Percentiles rank a stretch among this genome's conserved stretches.
phyloP scores from a whole-genome alignment of 2,797 vertebrate genomes.

The Peromyscus eremicus region DNA sequence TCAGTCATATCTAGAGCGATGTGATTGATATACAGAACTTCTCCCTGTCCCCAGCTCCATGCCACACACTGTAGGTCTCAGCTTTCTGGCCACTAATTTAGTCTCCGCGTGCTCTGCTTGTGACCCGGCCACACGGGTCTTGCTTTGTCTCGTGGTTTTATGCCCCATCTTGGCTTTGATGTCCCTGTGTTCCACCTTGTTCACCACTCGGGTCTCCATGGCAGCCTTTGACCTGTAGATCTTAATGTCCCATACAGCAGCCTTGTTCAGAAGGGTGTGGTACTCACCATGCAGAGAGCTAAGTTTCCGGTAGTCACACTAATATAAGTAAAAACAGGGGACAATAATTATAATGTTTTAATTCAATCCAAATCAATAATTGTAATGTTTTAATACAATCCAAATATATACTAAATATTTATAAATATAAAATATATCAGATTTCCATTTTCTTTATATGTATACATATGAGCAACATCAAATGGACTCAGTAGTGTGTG shows the following conservation, averaged over 20 bases:
- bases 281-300: no score
- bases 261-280: not conserved
- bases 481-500: not conserved
- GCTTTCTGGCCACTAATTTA: not conserved
- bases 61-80: not conserved
- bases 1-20: no score
- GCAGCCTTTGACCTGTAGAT: not conserved
- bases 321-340: not conserved
- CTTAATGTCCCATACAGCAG: fast-evolving
- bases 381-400: not conserved
- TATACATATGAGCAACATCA: not conserved
- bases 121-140: not conserved
- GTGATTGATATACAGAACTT: no score
- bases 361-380: not conserved
- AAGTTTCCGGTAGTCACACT: not conserved
- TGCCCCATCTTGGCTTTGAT: not conserved
- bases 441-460: not conserved
- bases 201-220: no score
- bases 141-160: not conserved
- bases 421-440: not conserved
- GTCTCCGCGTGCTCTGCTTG: not conserved
- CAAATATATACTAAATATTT: not conserved
- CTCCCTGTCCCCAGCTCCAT: not conserved
- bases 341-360: not conserved
- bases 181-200: not conserved